Conservation (phyloP, 2,797 vertebrate genomes). For the Apogon hyalosoma region DNA sequence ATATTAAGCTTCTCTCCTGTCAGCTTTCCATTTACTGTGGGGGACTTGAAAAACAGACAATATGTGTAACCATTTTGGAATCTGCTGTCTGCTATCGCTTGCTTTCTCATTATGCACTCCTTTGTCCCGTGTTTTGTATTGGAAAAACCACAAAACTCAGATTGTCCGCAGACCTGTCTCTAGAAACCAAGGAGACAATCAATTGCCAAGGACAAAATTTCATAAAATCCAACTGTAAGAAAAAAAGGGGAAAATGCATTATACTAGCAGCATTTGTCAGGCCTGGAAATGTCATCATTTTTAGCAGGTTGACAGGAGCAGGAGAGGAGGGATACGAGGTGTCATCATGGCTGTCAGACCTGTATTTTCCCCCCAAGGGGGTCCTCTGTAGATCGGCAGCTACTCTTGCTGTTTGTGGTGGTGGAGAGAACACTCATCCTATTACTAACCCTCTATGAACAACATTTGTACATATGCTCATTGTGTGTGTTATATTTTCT, state of each 20-base stretch:
- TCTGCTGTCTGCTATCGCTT: not conserved
- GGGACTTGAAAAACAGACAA: slow-evolving; percentile 12
- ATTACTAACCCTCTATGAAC: slow-evolving; percentile 20
- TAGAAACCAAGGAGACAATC: slow-evolving; percentile 26
- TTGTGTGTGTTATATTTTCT: slow-evolving; percentile 7
- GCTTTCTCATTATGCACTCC: slow-evolving; percentile 21
- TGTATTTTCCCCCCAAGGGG: slow-evolving; percentile 13
- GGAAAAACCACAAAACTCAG: slow-evolving; percentile 22
- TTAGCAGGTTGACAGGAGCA: slow-evolving; percentile 32
- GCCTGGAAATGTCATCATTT: slow-evolving; percentile 49
- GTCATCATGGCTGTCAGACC: slow-evolving; percentile 53
- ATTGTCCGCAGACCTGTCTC: not conserved
- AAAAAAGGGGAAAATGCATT: slow-evolving; percentile 20
- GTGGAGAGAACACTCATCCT: slow-evolving; percentile 10
- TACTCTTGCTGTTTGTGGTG: slow-evolving; percentile 31
- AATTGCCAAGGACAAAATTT: slow-evolving; percentile 31
- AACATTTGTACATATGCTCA: not conserved
- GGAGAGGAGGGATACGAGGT: slow-evolving; percentile 35
- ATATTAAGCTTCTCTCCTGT: slow-evolving; percentile 36
- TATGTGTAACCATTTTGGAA: not conserved
- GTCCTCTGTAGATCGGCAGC: slow-evolving; percentile 37
- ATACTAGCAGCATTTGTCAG: slow-evolving; percentile 26
- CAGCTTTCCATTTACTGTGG: slow-evolving; percentile 11
- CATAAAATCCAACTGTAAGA: slow-evolving; percentile 11
- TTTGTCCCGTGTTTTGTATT: slow-evolving; percentile 30